These are phyloP conservation scores for Alfaro cultratus DNA, from an alignment of 2,797 vertebrate species.

Conservation along the genomic window DNA sequence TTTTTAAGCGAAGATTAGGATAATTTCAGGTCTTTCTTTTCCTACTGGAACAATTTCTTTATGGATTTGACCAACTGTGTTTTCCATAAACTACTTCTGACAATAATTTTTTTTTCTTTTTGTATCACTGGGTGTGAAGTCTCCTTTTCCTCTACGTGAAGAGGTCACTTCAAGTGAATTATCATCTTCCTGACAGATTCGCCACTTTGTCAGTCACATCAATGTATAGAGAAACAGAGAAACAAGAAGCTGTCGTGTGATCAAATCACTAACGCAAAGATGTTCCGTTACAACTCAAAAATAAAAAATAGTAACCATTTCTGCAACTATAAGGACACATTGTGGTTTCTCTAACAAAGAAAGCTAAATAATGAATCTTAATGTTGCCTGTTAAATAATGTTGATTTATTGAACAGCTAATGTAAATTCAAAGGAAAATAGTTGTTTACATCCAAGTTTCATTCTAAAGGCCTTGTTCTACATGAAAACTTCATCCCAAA, in stretches of 20 bases:
- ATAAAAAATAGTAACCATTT: not conserved
- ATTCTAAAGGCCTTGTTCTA: conserved; percentile 22
- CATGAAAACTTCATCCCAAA: conserved; percentile 34
- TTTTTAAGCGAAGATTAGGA: no score
- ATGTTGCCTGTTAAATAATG: not conserved
- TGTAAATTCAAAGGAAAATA: not conserved
- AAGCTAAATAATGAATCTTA: not conserved
- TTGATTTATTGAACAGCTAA: not conserved
- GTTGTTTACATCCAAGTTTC: conserved; percentile 3
- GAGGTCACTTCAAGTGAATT: not conserved
- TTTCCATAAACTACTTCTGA: no score
- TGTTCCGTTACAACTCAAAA: not conserved
- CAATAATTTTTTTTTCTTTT: not conserved
- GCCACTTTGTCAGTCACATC: not conserved
- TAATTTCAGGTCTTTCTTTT: no score
- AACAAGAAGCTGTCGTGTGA: not conserved
- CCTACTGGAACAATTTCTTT: no score
- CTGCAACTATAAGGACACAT: no score
- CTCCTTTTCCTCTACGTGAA: not conserved
- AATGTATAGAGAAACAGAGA: not conserved
- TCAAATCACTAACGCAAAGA: not conserved
- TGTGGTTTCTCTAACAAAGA: not conserved
- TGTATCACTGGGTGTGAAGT: not conserved
- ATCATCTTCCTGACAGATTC: not conserved
- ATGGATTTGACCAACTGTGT: no score